Percentiles rank a stretch among this genome's conserved stretches.
Conservation (phyloP, 2,797 vertebrate species). For the Crocidura indochinensis region DNA sequence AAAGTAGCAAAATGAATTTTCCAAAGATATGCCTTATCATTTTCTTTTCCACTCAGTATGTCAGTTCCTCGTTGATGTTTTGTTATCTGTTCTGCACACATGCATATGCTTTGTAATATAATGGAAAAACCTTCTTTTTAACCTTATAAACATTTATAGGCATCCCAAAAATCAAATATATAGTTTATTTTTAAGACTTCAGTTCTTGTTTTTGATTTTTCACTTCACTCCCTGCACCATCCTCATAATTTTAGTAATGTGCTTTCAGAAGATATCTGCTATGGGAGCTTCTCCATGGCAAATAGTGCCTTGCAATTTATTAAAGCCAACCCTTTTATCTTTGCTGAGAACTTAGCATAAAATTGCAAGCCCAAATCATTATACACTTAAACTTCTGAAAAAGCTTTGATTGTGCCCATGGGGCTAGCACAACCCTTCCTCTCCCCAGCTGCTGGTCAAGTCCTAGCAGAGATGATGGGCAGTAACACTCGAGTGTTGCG, state of each 20-base stretch:
- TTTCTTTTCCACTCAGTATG: neutral
- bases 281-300: neutral
- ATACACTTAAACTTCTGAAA: neutral
- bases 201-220: constrained; percentile 39
- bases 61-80: neutral
- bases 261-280: constrained; percentile 1
- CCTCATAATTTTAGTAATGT: neutral
- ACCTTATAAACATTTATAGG: constrained; percentile 20
- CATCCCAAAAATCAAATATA: neutral
- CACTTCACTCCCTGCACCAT: neutral
- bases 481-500: neutral
- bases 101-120: neutral
- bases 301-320: neutral
- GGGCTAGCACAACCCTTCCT: neutral
- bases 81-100: neutral
- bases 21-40: constrained; percentile 8
- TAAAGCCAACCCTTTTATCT: neutral
- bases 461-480: neutral
- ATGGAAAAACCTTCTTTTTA: neutral
- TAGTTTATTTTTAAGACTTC: constrained; percentile 10
- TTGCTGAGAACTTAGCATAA: neutral
- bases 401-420: neutral
- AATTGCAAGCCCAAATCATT: neutral
- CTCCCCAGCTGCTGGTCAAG: neutral
- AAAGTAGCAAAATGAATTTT: constrained; percentile 18